Evolutionary conservation across 2,113 vertebrate species (phyloP).

Genomic region (Pterocles burchelli): DNA sequence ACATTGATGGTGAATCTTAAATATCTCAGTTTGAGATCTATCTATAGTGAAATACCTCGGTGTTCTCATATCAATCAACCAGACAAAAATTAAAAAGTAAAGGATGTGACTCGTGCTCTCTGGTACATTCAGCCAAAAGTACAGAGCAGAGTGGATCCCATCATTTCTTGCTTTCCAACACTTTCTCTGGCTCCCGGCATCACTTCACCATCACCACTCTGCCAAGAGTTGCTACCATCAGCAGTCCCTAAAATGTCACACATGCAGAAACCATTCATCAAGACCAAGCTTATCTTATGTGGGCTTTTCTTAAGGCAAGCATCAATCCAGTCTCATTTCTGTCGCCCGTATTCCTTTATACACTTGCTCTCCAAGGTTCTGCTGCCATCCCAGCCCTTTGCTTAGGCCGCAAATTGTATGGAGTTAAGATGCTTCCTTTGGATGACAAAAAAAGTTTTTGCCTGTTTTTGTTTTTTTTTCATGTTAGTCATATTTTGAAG

Average conservation of each 20-base stretch:
- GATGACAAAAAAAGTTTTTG: background rate
- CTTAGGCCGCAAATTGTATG: background rate
- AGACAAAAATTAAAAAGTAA: conserved; percentile 13
- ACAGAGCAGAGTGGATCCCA: background rate
- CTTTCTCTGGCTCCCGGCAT: background rate
- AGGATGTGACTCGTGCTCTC: background rate
- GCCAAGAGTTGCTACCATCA: background rate
- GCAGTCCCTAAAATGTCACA: background rate
- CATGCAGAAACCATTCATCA: background rate
- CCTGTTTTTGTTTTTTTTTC: background rate
- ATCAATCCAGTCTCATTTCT: background rate
- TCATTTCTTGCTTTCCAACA: conserved; percentile 10
- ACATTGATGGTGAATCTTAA: background rate
- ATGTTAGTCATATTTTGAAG: background rate
- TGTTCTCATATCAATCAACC: conserved; percentile 21
- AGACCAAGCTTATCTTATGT: background rate
- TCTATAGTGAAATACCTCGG: background rate
- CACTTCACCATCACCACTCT: background rate
- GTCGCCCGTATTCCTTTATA: background rate
- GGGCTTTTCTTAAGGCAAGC: background rate
- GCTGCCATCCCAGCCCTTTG: background rate
- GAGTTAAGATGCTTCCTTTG: background rate
- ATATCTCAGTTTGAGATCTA: background rate
- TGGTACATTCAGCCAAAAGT: conserved; percentile 25
- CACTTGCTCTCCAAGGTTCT: background rate